These are phyloP conservation scores for Trigoniulus corallinus DNA, from an alignment of 1,140 invertebrate species.

Conservation along the genomic window DNA sequence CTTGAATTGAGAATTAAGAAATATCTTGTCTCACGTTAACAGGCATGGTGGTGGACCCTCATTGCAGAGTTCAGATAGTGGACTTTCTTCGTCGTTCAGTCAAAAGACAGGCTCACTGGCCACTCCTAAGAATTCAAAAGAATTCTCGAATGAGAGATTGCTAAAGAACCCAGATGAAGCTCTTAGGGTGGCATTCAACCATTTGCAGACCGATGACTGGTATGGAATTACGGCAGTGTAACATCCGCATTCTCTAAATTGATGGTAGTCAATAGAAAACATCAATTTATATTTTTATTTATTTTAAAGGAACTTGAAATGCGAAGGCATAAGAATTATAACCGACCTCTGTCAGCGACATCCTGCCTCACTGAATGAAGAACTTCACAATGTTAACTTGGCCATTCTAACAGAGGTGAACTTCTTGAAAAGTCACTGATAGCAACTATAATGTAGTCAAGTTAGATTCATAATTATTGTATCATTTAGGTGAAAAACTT, in stretches of 20 bases:
- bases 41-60: no score
- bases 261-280: background rate
- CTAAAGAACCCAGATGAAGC: conserved; percentile 11
- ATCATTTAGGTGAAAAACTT: conserved; percentile 39
- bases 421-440: no score
- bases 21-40: no score
- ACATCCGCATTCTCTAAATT: background rate
- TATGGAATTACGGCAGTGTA: background rate
- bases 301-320: conserved; percentile 51
- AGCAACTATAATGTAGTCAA: no score
- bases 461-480: background rate
- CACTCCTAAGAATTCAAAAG: no score
- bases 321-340: conserved; percentile 54
- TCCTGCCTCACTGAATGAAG: conserved; percentile 38
- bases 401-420: conserved; percentile 56
- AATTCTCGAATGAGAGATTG: background rate
- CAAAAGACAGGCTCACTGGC: background rate
- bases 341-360: conserved; percentile 53
- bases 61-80: no score
- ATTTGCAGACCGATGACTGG: conserved; percentile 10
- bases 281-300: conserved; percentile 1
- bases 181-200: conserved; percentile 9
- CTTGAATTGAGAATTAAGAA: no score
- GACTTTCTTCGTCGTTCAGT: background rate
- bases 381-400: conserved; percentile 45